phyloP scores from a whole-genome alignment of 2,113 vertebrate genomes.

The Centropus unirufus region DNA sequence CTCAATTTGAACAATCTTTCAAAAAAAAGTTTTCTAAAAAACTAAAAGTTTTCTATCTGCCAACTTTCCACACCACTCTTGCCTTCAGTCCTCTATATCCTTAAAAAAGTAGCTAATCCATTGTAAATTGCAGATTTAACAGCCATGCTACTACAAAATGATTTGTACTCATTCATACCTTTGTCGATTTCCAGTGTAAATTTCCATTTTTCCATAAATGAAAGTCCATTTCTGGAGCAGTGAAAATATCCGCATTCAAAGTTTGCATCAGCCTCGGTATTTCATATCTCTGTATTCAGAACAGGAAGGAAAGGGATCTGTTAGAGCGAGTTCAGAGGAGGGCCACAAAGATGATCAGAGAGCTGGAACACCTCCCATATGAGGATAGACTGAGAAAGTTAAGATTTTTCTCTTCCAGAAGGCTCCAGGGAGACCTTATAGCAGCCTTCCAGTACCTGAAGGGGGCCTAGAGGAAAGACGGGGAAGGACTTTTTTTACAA shows the following conservation, averaged over 20 bases:
- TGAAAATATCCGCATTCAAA: not conserved
- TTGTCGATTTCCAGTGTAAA: not conserved
- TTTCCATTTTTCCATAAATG: not conserved
- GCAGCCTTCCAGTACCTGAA: no score
- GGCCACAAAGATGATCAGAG: no score
- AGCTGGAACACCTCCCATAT: no score
- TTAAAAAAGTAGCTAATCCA: not conserved
- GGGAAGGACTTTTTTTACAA: no score
- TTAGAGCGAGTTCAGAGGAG: no score
- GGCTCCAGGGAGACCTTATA: no score
- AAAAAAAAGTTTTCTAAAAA: not conserved
- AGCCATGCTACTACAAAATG: not conserved
- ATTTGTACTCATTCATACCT: fast-evolving
- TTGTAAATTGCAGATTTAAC: not conserved
- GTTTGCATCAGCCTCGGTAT: not conserved
- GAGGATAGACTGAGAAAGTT: no score
- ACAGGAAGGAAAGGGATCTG: no score
- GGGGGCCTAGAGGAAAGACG: no score
- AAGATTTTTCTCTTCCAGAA: no score
- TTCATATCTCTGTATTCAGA: not conserved
- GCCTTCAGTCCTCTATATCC: not conserved
- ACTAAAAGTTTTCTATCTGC: not conserved
- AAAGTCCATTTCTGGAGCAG: not conserved
- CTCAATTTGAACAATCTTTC: not conserved
- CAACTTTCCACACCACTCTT: not conserved